These are phyloP conservation scores for Pachypeltis micranthus DNA, from an alignment of 1,140 invertebrate genomes.

Conservation along the genomic window DNA sequence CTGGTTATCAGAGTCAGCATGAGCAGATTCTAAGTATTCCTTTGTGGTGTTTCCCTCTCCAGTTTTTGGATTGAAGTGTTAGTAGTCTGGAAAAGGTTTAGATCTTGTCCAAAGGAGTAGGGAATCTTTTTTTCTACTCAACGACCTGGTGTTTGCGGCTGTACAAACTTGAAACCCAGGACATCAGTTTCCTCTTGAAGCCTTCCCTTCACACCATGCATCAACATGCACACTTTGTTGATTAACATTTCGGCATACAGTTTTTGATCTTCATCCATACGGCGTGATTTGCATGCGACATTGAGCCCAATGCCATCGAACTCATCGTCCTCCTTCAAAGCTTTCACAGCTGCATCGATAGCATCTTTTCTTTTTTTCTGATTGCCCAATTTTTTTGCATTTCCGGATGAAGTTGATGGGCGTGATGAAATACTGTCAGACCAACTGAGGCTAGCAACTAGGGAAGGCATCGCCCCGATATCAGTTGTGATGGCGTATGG, in stretches of 20 bases:
- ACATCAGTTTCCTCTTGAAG: neutral
- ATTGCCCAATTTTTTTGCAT: neutral
- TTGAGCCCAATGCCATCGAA: neutral
- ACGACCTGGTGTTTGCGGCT: constrained; percentile 13
- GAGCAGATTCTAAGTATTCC: neutral
- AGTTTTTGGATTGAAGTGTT: neutral
- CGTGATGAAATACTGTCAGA: neutral
- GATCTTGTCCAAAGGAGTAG: constrained; percentile 1
- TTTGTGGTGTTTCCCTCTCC: constrained; percentile 5
- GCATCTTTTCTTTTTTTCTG: constrained; percentile 3
- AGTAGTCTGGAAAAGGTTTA: constrained; percentile 1
- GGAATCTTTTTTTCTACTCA: neutral
- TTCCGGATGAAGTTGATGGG: neutral
- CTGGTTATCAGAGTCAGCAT: neutral
- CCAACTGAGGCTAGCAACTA: neutral
- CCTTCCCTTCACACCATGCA: neutral
- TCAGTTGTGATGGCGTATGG: too few relatives aligned
- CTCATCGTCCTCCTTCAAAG: neutral
- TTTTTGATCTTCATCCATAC: neutral
- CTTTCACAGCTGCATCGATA: constrained; percentile 1
- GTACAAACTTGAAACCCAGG: constrained; percentile 1
- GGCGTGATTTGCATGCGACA: constrained; percentile 2
- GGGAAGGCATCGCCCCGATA: neutral
- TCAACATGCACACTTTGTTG: neutral
- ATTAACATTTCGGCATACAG: constrained; percentile 1